A percentile compares a stretch with the other conserved stretches of the same genome.
Conservation (phyloP, 2,113 vertebrate species). For the Axis porcinus region DNA sequence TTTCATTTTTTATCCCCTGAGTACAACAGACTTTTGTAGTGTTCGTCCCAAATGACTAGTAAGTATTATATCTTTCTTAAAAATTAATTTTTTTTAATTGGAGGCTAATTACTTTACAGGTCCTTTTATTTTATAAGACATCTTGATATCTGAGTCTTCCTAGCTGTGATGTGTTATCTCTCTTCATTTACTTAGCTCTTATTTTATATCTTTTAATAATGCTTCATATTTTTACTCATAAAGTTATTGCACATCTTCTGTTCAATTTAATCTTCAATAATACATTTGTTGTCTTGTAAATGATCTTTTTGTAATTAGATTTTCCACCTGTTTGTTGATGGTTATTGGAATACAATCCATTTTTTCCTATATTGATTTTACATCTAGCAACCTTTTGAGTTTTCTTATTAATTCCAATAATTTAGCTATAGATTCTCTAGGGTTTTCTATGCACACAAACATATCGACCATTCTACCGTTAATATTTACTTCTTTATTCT, state of each 20-base stretch:
- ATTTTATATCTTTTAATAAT: not conserved
- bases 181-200: not conserved
- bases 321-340: not conserved
- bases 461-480: not conserved
- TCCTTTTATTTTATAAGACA: not conserved
- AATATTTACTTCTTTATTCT: not conserved
- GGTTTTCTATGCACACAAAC: not conserved
- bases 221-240: not conserved
- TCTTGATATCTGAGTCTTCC: not conserved
- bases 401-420: not conserved
- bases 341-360: not conserved
- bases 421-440: not conserved
- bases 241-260: not conserved
- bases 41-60: not conserved
- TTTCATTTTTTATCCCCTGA: not conserved
- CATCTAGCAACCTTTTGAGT: not conserved
- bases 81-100: not conserved
- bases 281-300: not conserved
- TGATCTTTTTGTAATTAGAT: not conserved
- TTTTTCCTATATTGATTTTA: conserved; percentile 26
- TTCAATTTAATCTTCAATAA: not conserved
- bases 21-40: not conserved
- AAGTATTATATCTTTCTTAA: not conserved
- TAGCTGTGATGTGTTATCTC: not conserved
- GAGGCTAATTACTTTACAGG: not conserved